These are phyloP conservation scores for Beris morrisii DNA, from an alignment of 2,888 invertebrate species.

Conservation along the genomic window DNA sequence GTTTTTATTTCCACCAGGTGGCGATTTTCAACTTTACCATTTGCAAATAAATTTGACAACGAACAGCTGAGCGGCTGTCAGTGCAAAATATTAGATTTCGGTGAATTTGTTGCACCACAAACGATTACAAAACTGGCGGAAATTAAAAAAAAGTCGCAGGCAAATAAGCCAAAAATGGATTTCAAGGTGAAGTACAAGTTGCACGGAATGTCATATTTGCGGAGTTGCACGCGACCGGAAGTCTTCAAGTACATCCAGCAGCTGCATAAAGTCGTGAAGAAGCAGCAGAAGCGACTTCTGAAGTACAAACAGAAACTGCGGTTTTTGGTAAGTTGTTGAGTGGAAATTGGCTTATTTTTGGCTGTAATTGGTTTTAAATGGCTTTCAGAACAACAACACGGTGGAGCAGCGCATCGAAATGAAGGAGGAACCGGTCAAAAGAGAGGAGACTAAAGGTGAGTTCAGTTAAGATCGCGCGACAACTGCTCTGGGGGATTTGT, in stretches of 20 bases:
- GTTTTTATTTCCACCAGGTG: no score
- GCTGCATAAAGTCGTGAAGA: constrained; percentile 47
- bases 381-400: constrained; percentile 3
- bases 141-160: no score
- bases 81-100: no score
- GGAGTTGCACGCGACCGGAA: constrained; percentile 38
- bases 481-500: no score
- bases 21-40: no score
- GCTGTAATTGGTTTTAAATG: neutral
- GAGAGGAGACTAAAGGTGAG: constrained; percentile 11
- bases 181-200: neutral
- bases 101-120: no score
- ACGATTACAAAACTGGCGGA: no score
- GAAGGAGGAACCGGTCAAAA: neutral
- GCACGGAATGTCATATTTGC: constrained; percentile 22
- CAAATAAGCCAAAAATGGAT: neutral
- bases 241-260: constrained; percentile 48
- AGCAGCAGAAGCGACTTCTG: constrained; percentile 62
- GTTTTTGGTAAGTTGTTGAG: constrained; percentile 55
- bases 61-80: no score
- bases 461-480: no score
- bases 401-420: neutral
- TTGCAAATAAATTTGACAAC: no score
- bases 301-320: constrained; percentile 63
- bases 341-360: neutral